Evolutionary conservation across 2,113 vertebrate genomes (phyloP).

Genomic region (Solenodon paradoxus): DNA sequence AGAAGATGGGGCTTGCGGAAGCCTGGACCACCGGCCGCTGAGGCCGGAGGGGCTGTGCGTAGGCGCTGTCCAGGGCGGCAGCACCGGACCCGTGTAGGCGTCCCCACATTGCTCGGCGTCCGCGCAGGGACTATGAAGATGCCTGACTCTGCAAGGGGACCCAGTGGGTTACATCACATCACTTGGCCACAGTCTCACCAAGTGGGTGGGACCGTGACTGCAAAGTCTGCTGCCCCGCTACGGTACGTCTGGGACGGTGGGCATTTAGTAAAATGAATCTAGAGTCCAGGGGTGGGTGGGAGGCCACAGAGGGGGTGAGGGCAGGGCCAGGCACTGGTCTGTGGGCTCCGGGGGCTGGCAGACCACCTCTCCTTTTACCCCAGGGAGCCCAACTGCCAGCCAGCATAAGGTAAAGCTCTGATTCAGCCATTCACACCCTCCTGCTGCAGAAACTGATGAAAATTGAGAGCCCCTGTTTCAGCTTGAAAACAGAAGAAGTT

Average conservation of each 20-base stretch:
- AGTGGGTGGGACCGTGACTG: too few species aligned
- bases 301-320: neutral
- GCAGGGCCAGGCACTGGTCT: neutral
- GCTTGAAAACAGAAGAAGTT: neutral
- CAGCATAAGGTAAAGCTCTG: neutral
- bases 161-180: too few species aligned
- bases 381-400: too few species aligned
- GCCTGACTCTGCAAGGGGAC: too few species aligned
- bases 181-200: too few species aligned
- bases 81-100: fast-evolving
- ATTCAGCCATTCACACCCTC: neutral
- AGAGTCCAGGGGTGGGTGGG: neutral
- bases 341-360: neutral
- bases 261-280: neutral
- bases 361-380: neutral
- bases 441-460: neutral
- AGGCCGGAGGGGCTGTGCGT: too few species aligned
- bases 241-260: neutral
- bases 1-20: too few species aligned
- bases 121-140: neutral
- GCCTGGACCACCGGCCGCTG: too few species aligned
- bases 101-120: neutral
- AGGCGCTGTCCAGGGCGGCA: too few species aligned
- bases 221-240: neutral
- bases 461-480: neutral